These are phyloP conservation scores for Anseranas semipalmata DNA, from an alignment of 2,113 vertebrate species.

Conservation along the genomic window DNA sequence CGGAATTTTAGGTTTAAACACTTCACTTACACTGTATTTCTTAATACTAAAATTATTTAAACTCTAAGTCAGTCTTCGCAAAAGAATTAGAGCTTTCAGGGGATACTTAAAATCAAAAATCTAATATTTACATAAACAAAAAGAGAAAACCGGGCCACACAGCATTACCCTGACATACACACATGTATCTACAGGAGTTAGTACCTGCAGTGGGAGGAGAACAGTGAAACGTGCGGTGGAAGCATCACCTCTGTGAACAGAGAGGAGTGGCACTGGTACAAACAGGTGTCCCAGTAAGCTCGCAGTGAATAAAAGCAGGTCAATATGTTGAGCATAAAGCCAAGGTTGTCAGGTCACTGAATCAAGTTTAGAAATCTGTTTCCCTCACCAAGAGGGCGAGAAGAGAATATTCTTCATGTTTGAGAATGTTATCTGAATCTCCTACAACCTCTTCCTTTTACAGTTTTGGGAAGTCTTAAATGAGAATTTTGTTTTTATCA, in stretches of 20 bases:
- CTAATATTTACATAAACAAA: accelerated
- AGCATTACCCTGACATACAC: not conserved
- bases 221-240: accelerated
- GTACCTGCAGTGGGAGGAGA: not conserved
- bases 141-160: not conserved
- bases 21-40: not conserved
- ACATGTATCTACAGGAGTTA: accelerated
- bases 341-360: not conserved
- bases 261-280: accelerated
- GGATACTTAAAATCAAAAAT: not conserved
- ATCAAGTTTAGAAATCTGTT: not conserved
- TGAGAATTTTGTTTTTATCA: not conserved
- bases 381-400: not conserved
- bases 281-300: not conserved
- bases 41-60: not conserved
- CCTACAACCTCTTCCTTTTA: not conserved
- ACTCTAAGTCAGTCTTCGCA: not conserved
- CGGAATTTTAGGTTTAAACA: not conserved
- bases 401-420: not conserved
- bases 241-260: not conserved
- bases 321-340: not conserved
- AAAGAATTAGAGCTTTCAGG: not conserved
- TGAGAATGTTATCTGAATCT: not conserved
- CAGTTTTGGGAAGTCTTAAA: not conserved
- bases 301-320: not conserved